Evolutionary conservation across 2,797 vertebrate genomes (phyloP).

Genomic region (Myotis findleyi): DNA sequence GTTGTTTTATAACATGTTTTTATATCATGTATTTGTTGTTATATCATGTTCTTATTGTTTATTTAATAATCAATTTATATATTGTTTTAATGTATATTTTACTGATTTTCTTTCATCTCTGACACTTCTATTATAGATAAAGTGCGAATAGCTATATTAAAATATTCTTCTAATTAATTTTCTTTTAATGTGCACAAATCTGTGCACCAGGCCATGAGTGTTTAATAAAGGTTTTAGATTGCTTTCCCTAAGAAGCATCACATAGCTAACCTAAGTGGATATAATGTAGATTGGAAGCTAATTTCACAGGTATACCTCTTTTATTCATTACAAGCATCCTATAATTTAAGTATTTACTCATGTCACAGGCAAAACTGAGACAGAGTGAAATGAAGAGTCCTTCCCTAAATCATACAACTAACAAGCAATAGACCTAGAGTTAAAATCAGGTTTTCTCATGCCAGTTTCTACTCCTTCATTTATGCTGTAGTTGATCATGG

Average conservation of each 20-base stretch:
- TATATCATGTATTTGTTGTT: too few relatives aligned
- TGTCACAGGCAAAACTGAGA: neutral
- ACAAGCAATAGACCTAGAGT: neutral
- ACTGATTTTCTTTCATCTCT: too few relatives aligned
- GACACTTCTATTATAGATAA: too few relatives aligned
- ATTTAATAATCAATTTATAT: too few relatives aligned
- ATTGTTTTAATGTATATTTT: too few relatives aligned
- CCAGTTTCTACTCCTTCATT: neutral
- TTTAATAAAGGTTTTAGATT: conserved; percentile 9
- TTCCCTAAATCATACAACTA: conserved; percentile 3
- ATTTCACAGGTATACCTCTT: neutral
- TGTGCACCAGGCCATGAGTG: neutral
- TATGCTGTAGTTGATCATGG: neutral
- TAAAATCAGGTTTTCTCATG: conserved; percentile 16
- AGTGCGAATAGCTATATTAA: too few relatives aligned
- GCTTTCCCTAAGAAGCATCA: neutral
- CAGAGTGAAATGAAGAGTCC: neutral
- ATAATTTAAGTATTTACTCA: neutral
- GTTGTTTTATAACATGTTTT: too few relatives aligned
- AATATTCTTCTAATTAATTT: too few relatives aligned
- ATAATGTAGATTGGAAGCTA: neutral
- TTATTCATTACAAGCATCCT: neutral
- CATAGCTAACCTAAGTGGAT: neutral
- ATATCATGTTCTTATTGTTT: too few relatives aligned
- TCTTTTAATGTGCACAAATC: too few relatives aligned